Conservation (phyloP, 2,113 vertebrate species). For the Crypturellus undulatus region DNA sequence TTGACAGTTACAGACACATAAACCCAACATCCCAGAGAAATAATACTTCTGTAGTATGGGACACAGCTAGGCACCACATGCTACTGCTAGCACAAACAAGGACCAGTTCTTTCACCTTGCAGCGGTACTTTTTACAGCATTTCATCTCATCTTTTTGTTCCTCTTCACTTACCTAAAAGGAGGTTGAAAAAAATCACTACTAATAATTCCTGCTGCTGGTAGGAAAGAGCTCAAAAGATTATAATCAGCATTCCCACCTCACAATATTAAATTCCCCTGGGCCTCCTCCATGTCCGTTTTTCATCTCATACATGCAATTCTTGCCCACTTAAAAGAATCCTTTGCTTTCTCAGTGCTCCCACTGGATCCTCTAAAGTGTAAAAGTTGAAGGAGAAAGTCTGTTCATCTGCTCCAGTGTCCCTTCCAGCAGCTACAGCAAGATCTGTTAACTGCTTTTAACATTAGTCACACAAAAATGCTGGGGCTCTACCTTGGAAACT, state of each 20-base stretch:
- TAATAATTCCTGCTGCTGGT: not conserved
- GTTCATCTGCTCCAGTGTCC: not conserved
- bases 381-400: not conserved
- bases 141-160: not conserved
- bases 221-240: not conserved
- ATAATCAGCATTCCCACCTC: not conserved
- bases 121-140: not conserved
- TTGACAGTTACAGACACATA: not conserved
- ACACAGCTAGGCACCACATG: not conserved
- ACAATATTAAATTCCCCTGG: not conserved
- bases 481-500: not conserved
- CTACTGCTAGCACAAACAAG: not conserved
- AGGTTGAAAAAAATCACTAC: not conserved
- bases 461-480: not conserved
- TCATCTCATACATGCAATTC: not conserved
- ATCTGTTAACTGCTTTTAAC: not conserved
- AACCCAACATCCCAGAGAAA: not conserved
- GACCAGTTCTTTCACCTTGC: not conserved
- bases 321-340: not conserved
- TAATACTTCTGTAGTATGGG: not conserved
- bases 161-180: not conserved
- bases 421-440: not conserved
- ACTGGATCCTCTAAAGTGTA: not conserved
- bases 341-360: not conserved
- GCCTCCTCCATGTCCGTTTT: not conserved